Conservation (phyloP, 2,797 vertebrate genomes). For the Lepidocolaptes lacrymiger region DNA sequence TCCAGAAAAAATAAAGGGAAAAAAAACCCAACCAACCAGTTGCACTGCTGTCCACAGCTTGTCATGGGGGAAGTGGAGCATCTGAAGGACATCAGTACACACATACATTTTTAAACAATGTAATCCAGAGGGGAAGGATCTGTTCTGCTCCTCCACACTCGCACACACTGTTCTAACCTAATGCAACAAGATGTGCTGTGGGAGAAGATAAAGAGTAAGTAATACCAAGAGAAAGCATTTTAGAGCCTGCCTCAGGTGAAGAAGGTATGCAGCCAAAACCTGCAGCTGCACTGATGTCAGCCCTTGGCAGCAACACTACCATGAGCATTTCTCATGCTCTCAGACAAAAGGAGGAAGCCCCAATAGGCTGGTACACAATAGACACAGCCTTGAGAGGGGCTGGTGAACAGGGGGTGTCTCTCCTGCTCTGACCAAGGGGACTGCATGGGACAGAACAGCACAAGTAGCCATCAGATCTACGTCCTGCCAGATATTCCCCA, state of each 20-base stretch:
- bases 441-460: background rate
- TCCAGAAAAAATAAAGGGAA: background rate
- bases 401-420: background rate
- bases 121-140: background rate
- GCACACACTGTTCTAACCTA: background rate
- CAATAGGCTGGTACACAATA: background rate
- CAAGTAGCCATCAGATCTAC: background rate
- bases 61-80: background rate
- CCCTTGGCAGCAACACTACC: background rate
- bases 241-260: background rate
- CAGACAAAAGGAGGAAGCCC: conserved; percentile 49
- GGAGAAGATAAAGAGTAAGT: background rate
- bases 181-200: background rate
- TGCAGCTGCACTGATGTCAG: conserved; percentile 28
- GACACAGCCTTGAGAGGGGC: background rate
- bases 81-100: background rate
- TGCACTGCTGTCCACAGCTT: background rate
- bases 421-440: background rate
- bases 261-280: background rate
- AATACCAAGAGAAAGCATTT: background rate
- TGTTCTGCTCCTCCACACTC: background rate
- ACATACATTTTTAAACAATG: conserved; percentile 5
- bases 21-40: background rate
- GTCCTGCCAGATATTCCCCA: background rate
- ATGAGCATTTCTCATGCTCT: background rate